These are phyloP conservation scores for Callaeas wilsoni DNA, from an alignment of 2,113 vertebrate genomes.

Conservation along the genomic window DNA sequence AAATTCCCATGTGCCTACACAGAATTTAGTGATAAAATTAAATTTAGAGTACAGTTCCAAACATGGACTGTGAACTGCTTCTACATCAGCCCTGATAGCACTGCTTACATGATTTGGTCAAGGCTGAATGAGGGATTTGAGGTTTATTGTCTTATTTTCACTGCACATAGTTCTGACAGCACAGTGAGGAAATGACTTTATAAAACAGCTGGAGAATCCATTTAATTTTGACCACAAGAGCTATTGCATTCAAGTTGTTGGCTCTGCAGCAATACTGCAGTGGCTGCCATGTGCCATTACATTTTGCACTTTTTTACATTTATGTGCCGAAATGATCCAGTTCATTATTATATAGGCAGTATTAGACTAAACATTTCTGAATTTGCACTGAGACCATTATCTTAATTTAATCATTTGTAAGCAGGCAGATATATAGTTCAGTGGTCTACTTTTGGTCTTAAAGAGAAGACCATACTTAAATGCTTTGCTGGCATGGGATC, in stretches of 20 bases:
- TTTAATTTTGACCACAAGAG: background rate
- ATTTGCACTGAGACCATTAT: background rate
- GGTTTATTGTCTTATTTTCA: background rate
- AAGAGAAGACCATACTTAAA: background rate
- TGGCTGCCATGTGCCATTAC: background rate
- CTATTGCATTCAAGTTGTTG: background rate
- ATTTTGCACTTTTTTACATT: background rate
- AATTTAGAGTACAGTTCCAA: background rate
- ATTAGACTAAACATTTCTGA: background rate
- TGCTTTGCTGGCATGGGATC: background rate
- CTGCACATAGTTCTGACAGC: background rate
- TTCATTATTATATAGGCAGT: background rate
- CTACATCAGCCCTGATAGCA: background rate
- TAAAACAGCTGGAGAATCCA: background rate
- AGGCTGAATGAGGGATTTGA: background rate
- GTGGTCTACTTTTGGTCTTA: background rate
- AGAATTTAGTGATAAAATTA: background rate
- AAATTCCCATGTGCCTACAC: background rate
- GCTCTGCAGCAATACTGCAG: background rate
- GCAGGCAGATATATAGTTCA: background rate
- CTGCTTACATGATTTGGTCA: background rate
- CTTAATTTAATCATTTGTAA: background rate
- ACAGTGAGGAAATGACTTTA: background rate
- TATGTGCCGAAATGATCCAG: background rate
- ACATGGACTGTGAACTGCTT: background rate